These are phyloP conservation scores for Ditylenchus dipsaci DNA, from an alignment of 1,140 invertebrate genomes.

Conservation along the genomic window DNA sequence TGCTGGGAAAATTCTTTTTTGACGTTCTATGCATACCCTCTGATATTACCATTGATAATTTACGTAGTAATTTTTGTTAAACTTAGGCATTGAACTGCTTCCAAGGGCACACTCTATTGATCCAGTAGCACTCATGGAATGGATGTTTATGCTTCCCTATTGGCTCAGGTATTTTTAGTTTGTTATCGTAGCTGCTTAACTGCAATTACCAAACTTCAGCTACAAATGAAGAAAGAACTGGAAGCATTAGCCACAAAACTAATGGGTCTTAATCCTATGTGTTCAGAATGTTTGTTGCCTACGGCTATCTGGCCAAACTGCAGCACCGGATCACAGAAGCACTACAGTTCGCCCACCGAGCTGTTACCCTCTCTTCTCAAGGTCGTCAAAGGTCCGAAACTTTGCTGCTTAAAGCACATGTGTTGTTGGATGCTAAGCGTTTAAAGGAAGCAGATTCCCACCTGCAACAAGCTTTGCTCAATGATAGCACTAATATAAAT, in stretches of 20 bases:
- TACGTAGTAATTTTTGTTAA: too few species aligned
- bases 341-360: conserved; percentile 7
- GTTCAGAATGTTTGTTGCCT: conserved; percentile 10
- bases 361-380: neutral
- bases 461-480: conserved; percentile 4
- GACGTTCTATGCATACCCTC: too few species aligned
- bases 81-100: neutral
- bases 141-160: conserved; percentile 9
- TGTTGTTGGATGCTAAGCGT: conserved; percentile 6
- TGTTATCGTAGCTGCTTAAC: too few species aligned
- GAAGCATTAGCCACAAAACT: conserved; percentile 7
- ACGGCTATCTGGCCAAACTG: conserved; percentile 9
- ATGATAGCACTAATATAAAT: conserved; percentile 12
- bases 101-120: conserved; percentile 6
- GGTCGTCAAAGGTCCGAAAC: conserved; percentile 11
- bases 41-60: too few species aligned
- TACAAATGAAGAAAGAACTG: conserved; percentile 11
- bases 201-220: neutral
- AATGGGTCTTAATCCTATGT: neutral
- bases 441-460: conserved; percentile 2
- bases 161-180: conserved; percentile 7
- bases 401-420: conserved; percentile 6
- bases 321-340: conserved; percentile 6
- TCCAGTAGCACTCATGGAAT: conserved; percentile 6
- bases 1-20: too few species aligned